These are phyloP conservation scores for Nannoperca obscura DNA, from an alignment of 2,797 vertebrate species.

Conservation along the genomic window DNA sequence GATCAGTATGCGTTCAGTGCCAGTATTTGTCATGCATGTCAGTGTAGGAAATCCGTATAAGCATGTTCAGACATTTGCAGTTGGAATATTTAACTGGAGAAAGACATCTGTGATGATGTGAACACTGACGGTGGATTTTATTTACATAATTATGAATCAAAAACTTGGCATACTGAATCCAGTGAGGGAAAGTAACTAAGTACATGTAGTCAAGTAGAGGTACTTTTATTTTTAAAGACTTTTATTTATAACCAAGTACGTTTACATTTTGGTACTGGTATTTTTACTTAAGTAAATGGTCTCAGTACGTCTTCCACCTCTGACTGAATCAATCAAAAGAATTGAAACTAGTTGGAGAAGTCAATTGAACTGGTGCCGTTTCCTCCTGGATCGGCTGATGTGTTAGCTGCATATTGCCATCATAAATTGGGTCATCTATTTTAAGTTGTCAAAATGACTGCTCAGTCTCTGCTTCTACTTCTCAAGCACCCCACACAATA, in stretches of 20 bases:
- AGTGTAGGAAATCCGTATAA: neutral
- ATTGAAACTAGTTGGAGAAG: neutral
- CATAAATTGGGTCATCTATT: constrained; percentile 4
- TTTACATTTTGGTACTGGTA: neutral
- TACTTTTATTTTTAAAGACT: neutral
- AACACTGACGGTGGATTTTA: neutral
- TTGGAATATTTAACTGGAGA: neutral
- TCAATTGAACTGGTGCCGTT: neutral
- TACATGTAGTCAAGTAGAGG: neutral
- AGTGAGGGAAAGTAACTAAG: neutral
- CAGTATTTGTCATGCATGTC: neutral
- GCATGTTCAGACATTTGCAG: neutral
- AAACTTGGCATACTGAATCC: neutral
- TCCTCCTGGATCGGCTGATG: neutral
- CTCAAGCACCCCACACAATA: neutral
- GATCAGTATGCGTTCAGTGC: neutral
- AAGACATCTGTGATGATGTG: neutral
- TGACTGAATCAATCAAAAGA: neutral
- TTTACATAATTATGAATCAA: neutral
- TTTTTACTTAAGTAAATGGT: neutral
- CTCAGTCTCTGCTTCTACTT: neutral
- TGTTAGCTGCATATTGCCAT: constrained; percentile 17
- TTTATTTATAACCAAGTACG: neutral
- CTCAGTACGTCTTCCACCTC: neutral
- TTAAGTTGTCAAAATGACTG: neutral